Base-by-base conservation (phyloP, 2,888 invertebrate genomes). In the Aradus depressus region DNA sequence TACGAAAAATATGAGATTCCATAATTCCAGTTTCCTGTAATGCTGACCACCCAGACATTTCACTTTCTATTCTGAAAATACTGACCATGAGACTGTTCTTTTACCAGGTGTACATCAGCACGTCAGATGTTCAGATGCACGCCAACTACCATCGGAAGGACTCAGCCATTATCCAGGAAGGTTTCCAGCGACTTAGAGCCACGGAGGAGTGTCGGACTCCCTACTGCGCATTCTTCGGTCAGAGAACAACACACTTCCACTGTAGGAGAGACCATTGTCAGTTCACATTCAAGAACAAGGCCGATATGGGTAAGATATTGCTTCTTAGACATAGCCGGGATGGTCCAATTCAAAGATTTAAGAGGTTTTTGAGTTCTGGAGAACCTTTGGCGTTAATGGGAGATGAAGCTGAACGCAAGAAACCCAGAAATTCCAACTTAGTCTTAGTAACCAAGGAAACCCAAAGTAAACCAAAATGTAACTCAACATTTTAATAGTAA, bases 81-180 rank as follows among this genome's bases (percentile, higher is more conserved):
- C 12, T 10, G 31, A 12, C 31, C 31, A 12, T 10, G 84, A 66
- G 84, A 84, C 60, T 88, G 88, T 67, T 85, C 86, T 72, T 95
- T 93, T 74, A 2, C 8, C 21, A 41, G 25, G 90, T 93, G 1
- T 97, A 97, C 72, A 95, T 97, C 65, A 93, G 93, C 63, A 97
- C 97, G 3, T 95, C 95, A 43, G 97, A 97, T 69, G 96, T 97
- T 3, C 96, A 97, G 71, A 96, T 96, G 96, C 97, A 97, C 69
- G 93, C 96, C 3, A 96, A 96, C 70, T 96, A 95, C 68, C 97
- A 97, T 68, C 80, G 95, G 50, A 97, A 97, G 67, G 95, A 96
- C 68, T 91, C 92, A 0, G 95, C 95, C 16, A 96, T 97, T 62
- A 89, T 93, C 51, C 92, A 93, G 65, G 96, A 96, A 68, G 97